Base-by-base conservation (phyloP, 2,113 vertebrate species). In the Vidua chalybeata region DNA sequence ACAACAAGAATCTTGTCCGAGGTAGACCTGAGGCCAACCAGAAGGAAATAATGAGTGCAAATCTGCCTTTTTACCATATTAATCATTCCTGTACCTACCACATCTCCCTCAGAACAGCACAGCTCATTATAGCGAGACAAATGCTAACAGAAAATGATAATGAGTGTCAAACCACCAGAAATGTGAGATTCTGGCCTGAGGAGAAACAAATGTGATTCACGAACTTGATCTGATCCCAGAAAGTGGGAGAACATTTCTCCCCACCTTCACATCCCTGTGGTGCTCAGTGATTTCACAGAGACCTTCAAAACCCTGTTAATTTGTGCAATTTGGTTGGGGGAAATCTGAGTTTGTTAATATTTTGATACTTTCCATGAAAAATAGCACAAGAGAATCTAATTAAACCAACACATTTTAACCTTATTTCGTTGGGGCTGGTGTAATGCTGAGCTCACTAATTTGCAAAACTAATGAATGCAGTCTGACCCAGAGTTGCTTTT, bases 401-500 rank as follows among this genome's bases (percentile, higher is more conserved):
- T 94, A 91, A 76, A 66, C 28, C 31, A 64, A 39, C 30, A 62
- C 33, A n/a, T 83, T 82, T 93, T 79, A 93, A 85, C 91, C 55
- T 89, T 33, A 15, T 87, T 93, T 82, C 27, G 18, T 27, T 80
- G 62, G 37, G 48, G 26, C n/a, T 49, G 41, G 21, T 5, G 16
- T 11, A 87, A 54, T 43, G n/a, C 24, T 76, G 64, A 62, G 59
- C 43, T 91, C 55, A 35, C 33, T 95, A 35, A 94, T 96, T 76
- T 94, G 67, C 62, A 93, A 82, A 93, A 75, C 71, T 94, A 93
- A 96, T 87, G 74, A 94, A 68, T 11, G 49, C 19, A 46, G 35
- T 46, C 58, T 84, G 77, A 94, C 78, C 84, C 58, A 58, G 45
- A 79, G 56, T 7, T 91, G 31, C 2, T 79, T 94, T 80, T 54